Base-by-base conservation (phyloP, 2,888 invertebrate species). In the Fabriciana adippe region DNA sequence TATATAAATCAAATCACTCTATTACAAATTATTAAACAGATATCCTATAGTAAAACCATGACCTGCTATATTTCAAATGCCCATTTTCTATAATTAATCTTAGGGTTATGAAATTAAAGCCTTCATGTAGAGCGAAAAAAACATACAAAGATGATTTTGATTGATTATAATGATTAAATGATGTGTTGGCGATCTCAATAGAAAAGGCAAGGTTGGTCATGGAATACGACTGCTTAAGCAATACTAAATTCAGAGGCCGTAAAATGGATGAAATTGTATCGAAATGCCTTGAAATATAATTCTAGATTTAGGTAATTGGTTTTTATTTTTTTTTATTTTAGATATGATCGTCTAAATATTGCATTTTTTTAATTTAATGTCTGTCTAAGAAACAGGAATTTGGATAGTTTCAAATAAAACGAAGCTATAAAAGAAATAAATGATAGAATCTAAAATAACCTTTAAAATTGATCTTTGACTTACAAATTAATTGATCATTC, bases 251-350 rank as follows among this genome's bases (percentile, higher is more conserved):
- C 79, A 79, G 71, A 68, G 67, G 70, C 78, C 81, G 81, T 75
- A 79, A 82, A 81, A 82, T 81, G 71, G 72, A 73, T 67, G 76
- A 73, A 76, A 77, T 64, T 55, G 51, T 67, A 75, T 74, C 65
- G 73, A 72, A 73, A 72, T 64, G 63, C 55, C 69, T 69, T 67
- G 56, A 64, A 64, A 72, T 57, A 21, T n/a, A 47, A 13, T 68
- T 62, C 64, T 48, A 3, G 35, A 14, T 56, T 56, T 35, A 26
- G 47, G 31, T 31, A 48, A 59, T 59, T 26, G 47, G 31, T 8
- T 55, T 35, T 18, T 18, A 18, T 18, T 18, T 18, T 18, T 1
- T 18, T 18, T 18, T 18, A 41, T 11, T 41, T 41, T 41, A 2
- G 35, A 8, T 11, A 41, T 11, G 2, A 35, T 35, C 35, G 8